Percentiles rank a stretch among this genome's conserved stretches.
Conservation (phyloP, 2,797 vertebrate genomes). For the Micropoecilia bifurca region DNA sequence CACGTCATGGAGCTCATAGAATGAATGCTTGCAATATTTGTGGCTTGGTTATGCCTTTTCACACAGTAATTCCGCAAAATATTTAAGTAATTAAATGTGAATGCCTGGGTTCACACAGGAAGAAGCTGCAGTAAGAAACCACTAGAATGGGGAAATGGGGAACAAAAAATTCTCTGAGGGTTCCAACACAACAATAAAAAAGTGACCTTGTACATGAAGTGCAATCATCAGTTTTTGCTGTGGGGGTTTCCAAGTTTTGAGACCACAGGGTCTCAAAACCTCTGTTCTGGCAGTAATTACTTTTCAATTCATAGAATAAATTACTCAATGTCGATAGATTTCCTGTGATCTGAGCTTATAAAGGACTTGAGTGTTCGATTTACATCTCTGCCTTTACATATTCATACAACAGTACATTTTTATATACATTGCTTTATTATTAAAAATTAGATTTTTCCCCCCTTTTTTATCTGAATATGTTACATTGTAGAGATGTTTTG, state of each 20-base stretch:
- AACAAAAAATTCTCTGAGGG: slow-evolving; percentile 7
- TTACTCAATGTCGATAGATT: neutral
- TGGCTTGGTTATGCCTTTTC: neutral
- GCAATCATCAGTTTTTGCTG: slow-evolving; percentile 38
- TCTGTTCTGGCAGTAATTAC: slow-evolving; percentile 14
- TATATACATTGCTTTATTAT: neutral
- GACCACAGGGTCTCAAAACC: slow-evolving; percentile 30
- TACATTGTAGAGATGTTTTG: neutral
- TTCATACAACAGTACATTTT: neutral
- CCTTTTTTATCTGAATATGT: neutral
- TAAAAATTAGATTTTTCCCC: neutral
- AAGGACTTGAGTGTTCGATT: neutral
- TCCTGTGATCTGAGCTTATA: neutral
- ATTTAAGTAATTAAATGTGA: neutral
- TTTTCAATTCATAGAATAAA: neutral
- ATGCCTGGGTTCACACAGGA: neutral
- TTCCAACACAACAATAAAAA: neutral
- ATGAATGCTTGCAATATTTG: slow-evolving; percentile 26
- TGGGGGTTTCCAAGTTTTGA: slow-evolving; percentile 26
- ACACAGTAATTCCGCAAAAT: neutral
- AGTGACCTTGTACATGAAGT: slow-evolving; percentile 12
- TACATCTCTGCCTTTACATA: neutral
- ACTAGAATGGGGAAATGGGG: neutral
- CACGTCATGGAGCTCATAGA: slow-evolving; percentile 9
- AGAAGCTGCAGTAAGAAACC: neutral